A percentile compares a stretch with the other conserved stretches of the same genome.
Conservation (phyloP, 2,888 invertebrate species). For the Eristalinus aeneus region DNA sequence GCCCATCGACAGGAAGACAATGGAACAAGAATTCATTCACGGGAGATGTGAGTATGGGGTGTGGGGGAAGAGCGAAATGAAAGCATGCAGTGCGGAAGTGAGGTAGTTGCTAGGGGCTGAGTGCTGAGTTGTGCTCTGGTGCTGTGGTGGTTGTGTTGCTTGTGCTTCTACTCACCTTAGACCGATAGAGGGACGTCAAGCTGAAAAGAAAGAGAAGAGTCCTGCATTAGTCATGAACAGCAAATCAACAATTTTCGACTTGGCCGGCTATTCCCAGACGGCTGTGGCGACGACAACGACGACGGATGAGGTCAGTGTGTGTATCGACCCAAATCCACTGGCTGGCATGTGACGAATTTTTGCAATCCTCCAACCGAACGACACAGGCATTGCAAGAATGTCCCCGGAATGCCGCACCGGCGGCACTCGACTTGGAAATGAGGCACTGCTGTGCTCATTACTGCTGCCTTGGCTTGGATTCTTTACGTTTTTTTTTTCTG, state of each 20-base stretch:
- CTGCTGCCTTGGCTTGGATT: background rate
- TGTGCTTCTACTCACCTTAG: constrained; percentile 47
- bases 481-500: background rate
- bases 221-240: constrained; percentile 29
- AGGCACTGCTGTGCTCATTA: constrained; percentile 28
- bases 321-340: constrained; percentile 8
- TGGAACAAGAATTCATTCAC: background rate
- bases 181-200: constrained; percentile 56
- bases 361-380: background rate
- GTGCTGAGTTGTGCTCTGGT: background rate
- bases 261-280: background rate
- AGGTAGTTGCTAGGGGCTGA: background rate
- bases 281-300: background rate
- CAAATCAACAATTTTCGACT: constrained; percentile 8
- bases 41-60: background rate
- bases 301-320: background rate
- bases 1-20: constrained; percentile 39
- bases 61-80: constrained; percentile 11
- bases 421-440: constrained; percentile 34
- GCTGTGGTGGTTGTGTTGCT: background rate
- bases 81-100: constrained; percentile 51
- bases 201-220: constrained; percentile 46
- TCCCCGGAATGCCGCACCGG: constrained; percentile 20
- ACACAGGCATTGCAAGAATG: constrained; percentile 7
- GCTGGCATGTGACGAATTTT: constrained; percentile 37